phyloP scores from a whole-genome alignment of 2,888 invertebrate genomes.

The Malthinus flaveolus region DNA sequence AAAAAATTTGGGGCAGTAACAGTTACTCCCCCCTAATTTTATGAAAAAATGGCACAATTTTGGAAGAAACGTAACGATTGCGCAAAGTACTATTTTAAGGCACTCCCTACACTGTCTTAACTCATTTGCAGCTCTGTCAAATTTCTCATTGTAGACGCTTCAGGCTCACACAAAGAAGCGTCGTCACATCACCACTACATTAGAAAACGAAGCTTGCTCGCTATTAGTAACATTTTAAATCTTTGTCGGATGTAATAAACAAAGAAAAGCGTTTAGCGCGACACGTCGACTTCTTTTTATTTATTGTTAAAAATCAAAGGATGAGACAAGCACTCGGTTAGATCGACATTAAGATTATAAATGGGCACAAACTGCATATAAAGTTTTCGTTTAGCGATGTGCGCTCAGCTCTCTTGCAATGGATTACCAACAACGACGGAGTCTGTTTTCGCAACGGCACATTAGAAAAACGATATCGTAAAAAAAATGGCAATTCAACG shows the following conservation, averaged over 20 bases:
- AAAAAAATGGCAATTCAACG: constrained; percentile 43
- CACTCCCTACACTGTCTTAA: no score
- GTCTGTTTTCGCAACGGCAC: constrained; percentile 35
- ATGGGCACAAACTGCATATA: constrained; percentile 42
- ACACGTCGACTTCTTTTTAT: constrained; percentile 29
- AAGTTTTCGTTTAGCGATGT: constrained; percentile 38
- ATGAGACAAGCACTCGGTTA: constrained; percentile 36
- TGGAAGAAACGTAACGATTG: no score
- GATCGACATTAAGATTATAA: constrained; percentile 42
- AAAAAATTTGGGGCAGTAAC: no score
- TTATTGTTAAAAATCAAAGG: constrained; percentile 40
- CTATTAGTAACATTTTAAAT: background rate
- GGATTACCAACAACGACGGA: constrained; percentile 35
- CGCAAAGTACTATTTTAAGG: no score
- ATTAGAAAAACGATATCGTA: constrained; percentile 34
- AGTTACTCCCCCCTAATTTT: no score
- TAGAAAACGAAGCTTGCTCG: no score
- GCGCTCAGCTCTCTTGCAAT: constrained; percentile 30
- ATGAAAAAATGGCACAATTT: no score
- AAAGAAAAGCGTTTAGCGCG: constrained; percentile 13
- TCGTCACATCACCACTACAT: no score
- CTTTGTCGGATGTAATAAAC: constrained; percentile 13
- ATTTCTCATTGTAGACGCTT: no score
- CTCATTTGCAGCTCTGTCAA: no score
- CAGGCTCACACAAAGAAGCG: no score